Base-by-base conservation (phyloP, 2,888 invertebrate species). In the Scelioninae gen. 2 region DNA sequence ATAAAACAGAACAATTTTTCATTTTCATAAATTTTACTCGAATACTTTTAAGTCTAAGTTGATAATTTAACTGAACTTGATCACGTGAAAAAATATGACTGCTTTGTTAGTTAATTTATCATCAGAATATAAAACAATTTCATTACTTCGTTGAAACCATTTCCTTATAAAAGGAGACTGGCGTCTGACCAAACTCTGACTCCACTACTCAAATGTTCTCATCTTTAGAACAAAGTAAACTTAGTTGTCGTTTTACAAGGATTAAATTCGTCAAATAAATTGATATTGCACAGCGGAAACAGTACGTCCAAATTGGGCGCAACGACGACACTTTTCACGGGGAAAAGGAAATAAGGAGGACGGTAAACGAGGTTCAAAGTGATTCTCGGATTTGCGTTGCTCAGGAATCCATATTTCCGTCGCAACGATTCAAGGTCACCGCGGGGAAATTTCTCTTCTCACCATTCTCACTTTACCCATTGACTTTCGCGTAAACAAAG, bases 351-450 rank as follows among this genome's bases (percentile, higher is more conserved):
- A 60, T 60, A 11, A 37, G 35, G 13, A 35, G 22, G 46, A 37
- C 37, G 46, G 58, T 46, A 35, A 57, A 58, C 58, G 58, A 58
- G 45, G 35, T 46, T 18, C 77, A 67, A 78, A 76, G 75, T 82
- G 77, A 16, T 83, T 78, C 78, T 90, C 86, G 79, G 90, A 90
- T 45, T 83, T 83, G 37, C 84, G 83, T 18, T 80, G 79, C 13
- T 75, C 77, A 25, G 84, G 81, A 75, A 90, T 86, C 80, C 94
- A 94, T 65, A 89, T 81, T 90, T 46, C 19, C 41, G 73, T 74
- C 43, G 77, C 77, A 78, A 82, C 80, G 53, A 50, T 50, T 50
- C 50, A 63, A 63, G 63, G 50, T 63, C 52, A 63, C 52, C 45
- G n/a, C 50, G 31, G 15, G 31, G 19, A 19, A 10, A 18, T 9